A percentile compares a stretch with the other conserved stretches of the same genome.
Evolutionary conservation across 2,113 vertebrate species (phyloP).

Genomic region (Leptobrachium ailaonicum): DNA sequence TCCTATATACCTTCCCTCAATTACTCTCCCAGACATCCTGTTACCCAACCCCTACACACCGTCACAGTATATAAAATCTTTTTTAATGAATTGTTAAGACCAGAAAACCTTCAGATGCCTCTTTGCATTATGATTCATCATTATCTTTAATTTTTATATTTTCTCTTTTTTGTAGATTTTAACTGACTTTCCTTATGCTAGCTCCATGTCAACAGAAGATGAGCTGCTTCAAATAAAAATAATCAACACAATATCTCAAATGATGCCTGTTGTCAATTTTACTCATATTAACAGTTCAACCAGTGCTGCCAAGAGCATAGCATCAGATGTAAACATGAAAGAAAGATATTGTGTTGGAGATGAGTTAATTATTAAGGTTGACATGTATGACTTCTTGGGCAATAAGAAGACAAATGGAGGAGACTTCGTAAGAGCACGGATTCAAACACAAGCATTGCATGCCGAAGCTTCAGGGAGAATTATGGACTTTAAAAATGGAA

Average conservation of each 20-base stretch:
- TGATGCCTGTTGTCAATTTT: conserved; percentile 6
- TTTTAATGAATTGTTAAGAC: no score
- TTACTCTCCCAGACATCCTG: no score
- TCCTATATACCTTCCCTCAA: no score
- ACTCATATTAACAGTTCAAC: neutral
- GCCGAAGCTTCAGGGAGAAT: conserved; percentile 14
- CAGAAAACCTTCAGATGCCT: no score
- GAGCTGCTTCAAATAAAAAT: neutral
- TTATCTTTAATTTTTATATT: no score
- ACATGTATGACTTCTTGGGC: conserved; percentile 30
- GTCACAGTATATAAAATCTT: no score
- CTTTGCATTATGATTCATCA: no score
- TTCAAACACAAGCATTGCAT: conserved; percentile 1
- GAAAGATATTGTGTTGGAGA: neutral
- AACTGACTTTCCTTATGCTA: no score
- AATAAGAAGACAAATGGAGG: conserved; percentile 41
- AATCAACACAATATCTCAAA: conserved; percentile 7
- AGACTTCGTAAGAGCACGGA: conserved; percentile 26
- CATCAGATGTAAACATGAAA: conserved; percentile 13
- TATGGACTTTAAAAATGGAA: conserved; percentile 7
- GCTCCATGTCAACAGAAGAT: neutral
- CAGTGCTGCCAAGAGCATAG: conserved; percentile 22
- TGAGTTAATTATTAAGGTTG: neutral
- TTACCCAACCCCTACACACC: no score
- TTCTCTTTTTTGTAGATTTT: no score